Base-by-base conservation (phyloP, 2,113 vertebrate genomes). In the Oreamnos americanus region DNA sequence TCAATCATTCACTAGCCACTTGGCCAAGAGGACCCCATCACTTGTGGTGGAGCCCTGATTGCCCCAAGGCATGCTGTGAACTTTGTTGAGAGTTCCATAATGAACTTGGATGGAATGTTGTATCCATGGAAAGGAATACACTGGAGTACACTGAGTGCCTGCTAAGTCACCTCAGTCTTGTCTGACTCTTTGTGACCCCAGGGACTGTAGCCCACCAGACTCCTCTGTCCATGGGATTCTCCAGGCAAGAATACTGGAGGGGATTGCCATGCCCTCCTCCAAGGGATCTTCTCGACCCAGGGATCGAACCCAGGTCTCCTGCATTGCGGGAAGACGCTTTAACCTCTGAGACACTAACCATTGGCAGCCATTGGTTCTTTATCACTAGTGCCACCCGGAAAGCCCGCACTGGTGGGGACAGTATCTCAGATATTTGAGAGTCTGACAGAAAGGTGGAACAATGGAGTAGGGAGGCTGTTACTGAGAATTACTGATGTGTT, bases 11-110 rank as follows among this genome's bases (percentile, higher is more conserved):
- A 2, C 36, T 14, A 19, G 90, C 36, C 84, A 28, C 26, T 5
- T 13, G 53, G n/a, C 89, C 45, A 6, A 0, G 10, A 88, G 30
- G 49, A 30, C 53, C 2, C 55, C 3, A 3, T 85, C 39, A 2
- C n/a, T 71, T 26, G n/a, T 0, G 0, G 14, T 11, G 28, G 30
- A 43, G 9, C 30, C 26, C 16, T 6, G 26, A 51, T 10, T 10
- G 25, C 1, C 33, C 6, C 8, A 55, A 60, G 2, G 36, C 6
- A 76, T 12, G n/a, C 67, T 23, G 17, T 43, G 21, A 3, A 39
- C 33, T 83, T 58, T 19, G 60, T n/a, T 62, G 17, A 23, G 21
- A 84, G 7, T 30, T 47, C 23, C 60, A 4, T 4, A 7, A 13
- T 33, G 51, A 36, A 43, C n/a, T 6, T 91, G 76, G 45, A 25